Evolutionary conservation across 2,888 invertebrate genomes (phyloP).

Genomic region (Apotomis turbidana): DNA sequence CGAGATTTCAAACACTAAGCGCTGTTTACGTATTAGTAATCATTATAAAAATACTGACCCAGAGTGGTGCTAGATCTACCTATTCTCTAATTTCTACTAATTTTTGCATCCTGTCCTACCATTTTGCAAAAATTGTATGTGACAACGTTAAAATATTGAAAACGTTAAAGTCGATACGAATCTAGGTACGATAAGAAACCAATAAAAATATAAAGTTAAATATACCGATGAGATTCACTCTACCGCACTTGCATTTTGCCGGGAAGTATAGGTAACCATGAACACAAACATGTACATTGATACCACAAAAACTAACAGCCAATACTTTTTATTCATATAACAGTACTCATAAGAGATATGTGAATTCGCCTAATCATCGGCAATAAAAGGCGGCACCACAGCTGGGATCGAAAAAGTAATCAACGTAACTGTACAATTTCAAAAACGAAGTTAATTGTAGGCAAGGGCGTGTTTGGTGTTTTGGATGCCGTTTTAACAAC

Average conservation of each 20-base stretch:
- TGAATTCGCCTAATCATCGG: slow-evolving; percentile 42
- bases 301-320: slow-evolving; percentile 26
- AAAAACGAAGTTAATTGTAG: slow-evolving; percentile 41
- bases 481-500: slow-evolving; percentile 34
- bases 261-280: not conserved
- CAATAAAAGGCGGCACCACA: slow-evolving; percentile 40
- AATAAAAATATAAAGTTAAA: no score
- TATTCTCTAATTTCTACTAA: no score
- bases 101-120: no score
- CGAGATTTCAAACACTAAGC: no score
- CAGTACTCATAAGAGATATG: slow-evolving; percentile 33
- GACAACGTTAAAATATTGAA: no score
- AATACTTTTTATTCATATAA: slow-evolving; percentile 29
- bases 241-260: not conserved
- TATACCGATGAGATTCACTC: no score
- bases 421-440: slow-evolving; percentile 43
- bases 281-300: slow-evolving; percentile 12
- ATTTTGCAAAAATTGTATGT: no score
- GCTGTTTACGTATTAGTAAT: no score
- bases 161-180: no score
- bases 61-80: no score
- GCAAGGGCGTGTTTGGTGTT: slow-evolving; percentile 38
- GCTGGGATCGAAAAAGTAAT: slow-evolving; percentile 42
- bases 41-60: no score
- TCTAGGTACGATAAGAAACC: no score